Conservation (phyloP, 2,797 vertebrate genomes). For the Onychomys arenicola region DNA sequence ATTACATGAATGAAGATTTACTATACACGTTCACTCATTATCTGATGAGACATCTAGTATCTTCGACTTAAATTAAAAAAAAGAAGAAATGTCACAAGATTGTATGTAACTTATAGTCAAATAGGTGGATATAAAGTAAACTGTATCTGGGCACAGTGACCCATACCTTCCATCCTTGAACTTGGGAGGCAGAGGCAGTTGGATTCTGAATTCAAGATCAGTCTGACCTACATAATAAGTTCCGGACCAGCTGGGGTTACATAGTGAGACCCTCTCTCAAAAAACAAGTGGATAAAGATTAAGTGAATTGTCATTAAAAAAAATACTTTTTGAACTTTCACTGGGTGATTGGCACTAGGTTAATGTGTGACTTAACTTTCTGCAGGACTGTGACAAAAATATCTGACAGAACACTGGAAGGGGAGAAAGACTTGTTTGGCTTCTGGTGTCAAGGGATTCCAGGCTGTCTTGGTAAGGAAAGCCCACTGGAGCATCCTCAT, state of each 20-base stretch:
- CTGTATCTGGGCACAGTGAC: neutral
- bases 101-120: neutral
- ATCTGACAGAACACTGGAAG: neutral
- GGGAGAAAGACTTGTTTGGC: neutral
- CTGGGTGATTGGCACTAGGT: neutral
- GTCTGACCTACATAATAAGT: neutral
- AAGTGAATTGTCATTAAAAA: neutral
- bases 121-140: neutral
- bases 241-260: neutral
- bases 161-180: neutral
- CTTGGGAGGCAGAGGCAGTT: neutral
- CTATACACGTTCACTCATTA: neutral
- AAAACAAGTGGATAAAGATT: neutral
- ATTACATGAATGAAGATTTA: neutral
- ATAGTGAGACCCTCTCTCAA: neutral
- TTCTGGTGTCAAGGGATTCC: neutral
- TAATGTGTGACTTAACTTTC: neutral
- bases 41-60: neutral
- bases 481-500: too few species aligned
- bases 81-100: neutral
- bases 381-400: neutral
- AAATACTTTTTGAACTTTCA: neutral
- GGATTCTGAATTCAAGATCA: neutral
- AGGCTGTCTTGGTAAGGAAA: neutral
- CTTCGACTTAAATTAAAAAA: neutral